Base-by-base conservation (phyloP, 2,797 vertebrate species). In the Macrochelys suwanniensis region DNA sequence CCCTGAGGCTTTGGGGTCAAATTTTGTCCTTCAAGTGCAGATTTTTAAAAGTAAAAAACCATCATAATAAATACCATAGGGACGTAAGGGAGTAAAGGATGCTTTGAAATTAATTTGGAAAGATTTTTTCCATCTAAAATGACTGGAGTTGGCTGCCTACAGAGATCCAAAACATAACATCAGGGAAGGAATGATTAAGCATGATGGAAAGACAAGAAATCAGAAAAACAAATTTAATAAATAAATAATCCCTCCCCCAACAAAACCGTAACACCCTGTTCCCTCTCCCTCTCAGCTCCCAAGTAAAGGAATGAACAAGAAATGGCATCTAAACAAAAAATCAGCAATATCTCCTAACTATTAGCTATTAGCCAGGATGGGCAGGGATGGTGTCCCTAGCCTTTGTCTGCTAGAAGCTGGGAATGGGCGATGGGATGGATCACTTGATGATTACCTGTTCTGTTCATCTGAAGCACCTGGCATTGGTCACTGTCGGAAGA, bases 71-170 rank as follows among this genome's bases (percentile, higher is more conserved):
- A 96, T 91, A 95, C 92, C 89, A 85, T 8, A 91, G 94, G 89
- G 90, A 96, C 87, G 94, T 96, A 96, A 95, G 94, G 92, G 94
- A 96, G 96, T 95, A 97, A 96, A 96, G 85, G 92, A 96, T 96
- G 95, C 65, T 96, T 94, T 85, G 28, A 92, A 94, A 91, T 15
- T 87, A 94, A 97, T 96, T 84, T 96, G 57, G 47, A 97, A 96
- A 92, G 92, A 89, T 91, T 12, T 94, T 96, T 93, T 92, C 92
- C 85, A 84, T 51, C 93, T 83, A 90, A 96, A 93, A 93, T 45
- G 84, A 82, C 53, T 92, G 79, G 0, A 54, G 47, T 80, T 84
- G 50, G 77, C 47, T 93, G n/a, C 19, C 82, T 19, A 79, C 1
- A 89, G 89, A 96, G 94, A 96, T 3, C 26, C 87, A 95, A 68